These are phyloP conservation scores for Lutjanus erythropterus DNA, from an alignment of 2,113 vertebrate genomes.

Conservation along the genomic window DNA sequence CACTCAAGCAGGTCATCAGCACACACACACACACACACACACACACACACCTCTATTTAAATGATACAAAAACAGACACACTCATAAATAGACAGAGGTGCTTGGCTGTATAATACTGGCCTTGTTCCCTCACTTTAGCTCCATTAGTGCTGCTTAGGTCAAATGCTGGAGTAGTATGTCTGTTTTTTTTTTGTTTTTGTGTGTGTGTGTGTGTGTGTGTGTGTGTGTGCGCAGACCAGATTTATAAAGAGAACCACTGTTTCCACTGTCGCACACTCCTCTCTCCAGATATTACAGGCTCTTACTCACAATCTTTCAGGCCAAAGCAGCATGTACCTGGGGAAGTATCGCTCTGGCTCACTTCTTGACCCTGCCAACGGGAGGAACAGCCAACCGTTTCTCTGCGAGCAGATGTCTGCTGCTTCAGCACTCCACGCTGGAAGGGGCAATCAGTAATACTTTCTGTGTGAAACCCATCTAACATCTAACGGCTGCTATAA, in stretches of 20 bases:
- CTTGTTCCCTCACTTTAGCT: constrained; percentile 61
- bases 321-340: constrained; percentile 43
- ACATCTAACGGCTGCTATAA: background rate
- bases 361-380: constrained; percentile 44
- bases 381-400: constrained; percentile 33
- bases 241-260: constrained; percentile 68
- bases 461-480: background rate
- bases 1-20: constrained; percentile 68
- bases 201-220: background rate
- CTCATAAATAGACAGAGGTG: constrained; percentile 65
- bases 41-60: too few relatives aligned
- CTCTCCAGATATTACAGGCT: constrained; percentile 40
- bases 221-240: constrained; percentile 26
- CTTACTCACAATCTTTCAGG: constrained; percentile 28
- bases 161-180: constrained; percentile 28
- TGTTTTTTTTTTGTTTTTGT: constrained; percentile 31
- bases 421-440: background rate
- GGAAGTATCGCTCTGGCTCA: constrained; percentile 50
- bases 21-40: constrained; percentile 8
- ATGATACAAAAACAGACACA: constrained; percentile 61
- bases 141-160: constrained; percentile 37
- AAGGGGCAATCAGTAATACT: background rate
- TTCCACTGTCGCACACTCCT: constrained; percentile 32
- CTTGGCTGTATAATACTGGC: constrained; percentile 61
- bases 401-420: constrained; percentile 45